Percentiles rank a stretch among this genome's conserved stretches.
Conservation (phyloP, 2,888 invertebrate species). For the Elegia similella region DNA sequence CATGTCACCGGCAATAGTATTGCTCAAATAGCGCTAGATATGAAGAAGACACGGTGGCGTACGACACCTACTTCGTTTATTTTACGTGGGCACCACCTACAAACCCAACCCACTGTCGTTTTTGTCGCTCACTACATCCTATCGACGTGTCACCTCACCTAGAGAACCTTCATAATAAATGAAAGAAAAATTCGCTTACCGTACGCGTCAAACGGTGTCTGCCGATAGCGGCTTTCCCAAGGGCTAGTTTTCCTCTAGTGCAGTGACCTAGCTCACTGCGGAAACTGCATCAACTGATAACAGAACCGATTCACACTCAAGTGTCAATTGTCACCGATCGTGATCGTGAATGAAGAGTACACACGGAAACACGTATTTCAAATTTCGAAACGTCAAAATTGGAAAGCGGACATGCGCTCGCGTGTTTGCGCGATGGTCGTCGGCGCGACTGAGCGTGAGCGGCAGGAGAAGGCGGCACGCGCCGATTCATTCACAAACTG, state of each 20-base stretch:
- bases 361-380: conserved; percentile 54
- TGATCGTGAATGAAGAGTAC: conserved; percentile 32
- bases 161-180: conserved; percentile 44
- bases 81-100: conserved; percentile 77
- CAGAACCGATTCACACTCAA: conserved; percentile 35
- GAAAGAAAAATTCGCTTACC: conserved; percentile 62
- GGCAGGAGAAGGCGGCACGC: conserved; percentile 65
- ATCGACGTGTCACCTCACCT: conserved; percentile 67
- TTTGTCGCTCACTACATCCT: conserved; percentile 60
- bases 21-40: conserved; percentile 44
- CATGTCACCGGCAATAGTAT: conserved; percentile 33
- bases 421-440: conserved; percentile 66
- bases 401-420: conserved; percentile 58
- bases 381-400: conserved; percentile 66
- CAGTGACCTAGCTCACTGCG: conserved; percentile 38
- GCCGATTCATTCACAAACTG: conserved; percentile 79
- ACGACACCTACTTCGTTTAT: conserved; percentile 66
- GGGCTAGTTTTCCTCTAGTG: conserved; percentile 41
- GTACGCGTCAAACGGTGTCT: conserved; percentile 58
- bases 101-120: conserved; percentile 64
- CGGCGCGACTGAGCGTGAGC: conserved; percentile 70
- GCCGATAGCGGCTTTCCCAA: conserved; percentile 59
- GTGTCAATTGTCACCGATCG: conserved; percentile 44
- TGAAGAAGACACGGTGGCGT: conserved; percentile 57
- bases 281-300: conserved; percentile 38